Evolutionary conservation across 1,140 invertebrate genomes (phyloP), one percentile per base, ranked within the genome.

Genomic region (Caenorhabditis briggsae): DNA sequence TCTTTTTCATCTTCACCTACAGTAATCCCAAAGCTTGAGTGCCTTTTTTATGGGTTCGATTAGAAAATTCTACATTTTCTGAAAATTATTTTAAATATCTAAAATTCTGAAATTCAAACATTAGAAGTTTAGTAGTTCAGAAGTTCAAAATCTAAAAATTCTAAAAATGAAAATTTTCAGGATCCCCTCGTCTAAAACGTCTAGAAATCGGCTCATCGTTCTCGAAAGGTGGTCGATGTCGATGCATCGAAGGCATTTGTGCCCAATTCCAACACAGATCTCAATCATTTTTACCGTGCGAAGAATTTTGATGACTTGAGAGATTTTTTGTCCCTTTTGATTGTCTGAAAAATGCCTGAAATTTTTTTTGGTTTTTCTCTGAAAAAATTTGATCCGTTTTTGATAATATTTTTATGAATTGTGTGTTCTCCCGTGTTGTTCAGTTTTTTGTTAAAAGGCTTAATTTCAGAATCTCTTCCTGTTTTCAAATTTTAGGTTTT

Each of bases 181-280:
- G 61, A 50, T 48, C n/a, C 1, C 33, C 33, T 8, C 50, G 84
- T 41, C 61, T 64, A 74, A 85, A 85, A 78, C 61, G 84, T 41
- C 33, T 85, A 16, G 84, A 85, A 78, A 23, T 85, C 14, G 84
- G 84, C 12, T 18, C 16, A 18, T 70, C 61, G 14, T 48, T 64
- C 16, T 74, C 84, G 5, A 85, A 58, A 78, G 84, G 84, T n/a
- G 84, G 83, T 20, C 20, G 83, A 78, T 85, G 84, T 74, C 84
- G 84, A 43, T 85, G 84, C 65, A 70, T 78, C 16, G 84, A 85
- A 2, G 84, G 65, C 58, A 23, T 46, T 5, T 85, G 84, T 56
- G 46, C 61, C 25, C 65, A 70, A 14, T 85, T 85, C 58, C 84
- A 85, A 46, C 46, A 70, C 16, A 25, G 61, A 2, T 59, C 84